A percentile compares a stretch with the other conserved stretches of the same genome.
Conservation (phyloP, 2,888 invertebrate species). For the Phoronis australis region DNA sequence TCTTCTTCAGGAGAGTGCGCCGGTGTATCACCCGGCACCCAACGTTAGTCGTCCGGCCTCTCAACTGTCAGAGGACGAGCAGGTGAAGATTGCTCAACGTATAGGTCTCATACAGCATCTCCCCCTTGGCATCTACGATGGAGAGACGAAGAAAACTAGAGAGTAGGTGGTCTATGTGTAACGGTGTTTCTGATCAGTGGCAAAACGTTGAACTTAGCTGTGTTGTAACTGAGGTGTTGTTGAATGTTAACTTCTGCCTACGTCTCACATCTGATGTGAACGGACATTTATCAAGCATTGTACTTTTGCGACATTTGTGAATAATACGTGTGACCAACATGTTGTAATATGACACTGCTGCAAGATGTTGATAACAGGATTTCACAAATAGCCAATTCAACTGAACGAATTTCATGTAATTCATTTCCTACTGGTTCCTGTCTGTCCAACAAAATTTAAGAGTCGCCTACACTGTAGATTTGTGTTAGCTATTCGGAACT, state of each 20-base stretch:
- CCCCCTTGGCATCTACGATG: conserved; percentile 78
- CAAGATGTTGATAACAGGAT: background rate
- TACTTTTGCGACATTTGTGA: background rate
- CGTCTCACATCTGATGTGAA: background rate
- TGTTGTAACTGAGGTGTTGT: background rate
- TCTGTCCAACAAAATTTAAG: no score
- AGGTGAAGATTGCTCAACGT: conserved; percentile 78
- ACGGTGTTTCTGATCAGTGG: background rate
- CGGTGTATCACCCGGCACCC: conserved; percentile 48
- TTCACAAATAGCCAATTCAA: no score
- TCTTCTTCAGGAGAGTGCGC: conserved; percentile 35
- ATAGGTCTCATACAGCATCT: conserved; percentile 83
- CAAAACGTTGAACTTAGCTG: background rate
- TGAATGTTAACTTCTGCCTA: background rate
- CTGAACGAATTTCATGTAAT: no score
- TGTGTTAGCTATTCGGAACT: no score
- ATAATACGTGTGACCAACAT: background rate
- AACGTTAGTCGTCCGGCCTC: conserved; percentile 48
- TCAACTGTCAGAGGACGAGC: conserved; percentile 72
- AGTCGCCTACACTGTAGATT: no score
- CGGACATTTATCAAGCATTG: background rate
- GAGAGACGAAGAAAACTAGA: conserved; percentile 67
- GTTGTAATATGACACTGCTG: background rate
- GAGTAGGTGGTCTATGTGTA: conserved; percentile 57
- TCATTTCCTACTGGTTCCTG: no score